phyloP scores from a whole-genome alignment of 2,888 invertebrate species.

The Lepidocyrtoides sp. region DNA sequence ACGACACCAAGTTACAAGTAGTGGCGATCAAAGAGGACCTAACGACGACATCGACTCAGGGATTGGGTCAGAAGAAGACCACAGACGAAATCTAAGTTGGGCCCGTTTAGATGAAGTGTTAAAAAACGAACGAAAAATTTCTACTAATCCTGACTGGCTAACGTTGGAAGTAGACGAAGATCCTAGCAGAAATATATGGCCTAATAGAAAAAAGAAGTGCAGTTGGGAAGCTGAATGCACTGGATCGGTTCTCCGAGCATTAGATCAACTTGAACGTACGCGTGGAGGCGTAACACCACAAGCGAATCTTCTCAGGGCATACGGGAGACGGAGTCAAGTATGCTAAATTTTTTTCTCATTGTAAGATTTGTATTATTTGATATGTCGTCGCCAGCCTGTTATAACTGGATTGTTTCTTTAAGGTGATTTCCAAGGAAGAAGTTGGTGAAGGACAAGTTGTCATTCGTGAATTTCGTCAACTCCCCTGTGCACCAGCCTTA shows the following conservation, averaged over 20 bases:
- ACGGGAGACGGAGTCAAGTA: constrained; percentile 80
- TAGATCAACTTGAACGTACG: constrained; percentile 77
- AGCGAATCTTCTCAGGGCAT: constrained; percentile 81
- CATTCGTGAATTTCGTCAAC: constrained; percentile 82
- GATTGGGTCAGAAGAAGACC: constrained; percentile 81
- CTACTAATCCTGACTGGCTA: constrained; percentile 81
- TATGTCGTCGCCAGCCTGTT: background rate
- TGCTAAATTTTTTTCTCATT: background rate
- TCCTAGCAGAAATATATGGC: constrained; percentile 81
- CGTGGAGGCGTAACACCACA: constrained; percentile 76
- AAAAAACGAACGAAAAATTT: constrained; percentile 80
- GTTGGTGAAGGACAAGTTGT: constrained; percentile 81
- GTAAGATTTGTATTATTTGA: too few relatives aligned
- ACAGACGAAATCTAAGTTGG: constrained; percentile 81
- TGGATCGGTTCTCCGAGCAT: constrained; percentile 76
- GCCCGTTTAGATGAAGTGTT: constrained; percentile 81
- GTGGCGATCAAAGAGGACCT: constrained; percentile 79
- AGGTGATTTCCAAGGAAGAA: constrained; percentile 83
- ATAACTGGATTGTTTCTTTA: constrained; percentile 13
- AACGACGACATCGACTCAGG: constrained; percentile 81
- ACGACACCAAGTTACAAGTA: constrained; percentile 69
- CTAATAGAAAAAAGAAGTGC: constrained; percentile 81
- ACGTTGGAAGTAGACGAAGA: constrained; percentile 81
- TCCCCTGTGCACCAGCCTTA: constrained; percentile 80
- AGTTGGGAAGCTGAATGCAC: constrained; percentile 82